Percentiles rank a stretch among this genome's conserved stretches.
Evolutionary conservation across 35 echinoderm and acorn worm genomes (phyloP).

Genomic region (Apostichopus japonicus): DNA sequence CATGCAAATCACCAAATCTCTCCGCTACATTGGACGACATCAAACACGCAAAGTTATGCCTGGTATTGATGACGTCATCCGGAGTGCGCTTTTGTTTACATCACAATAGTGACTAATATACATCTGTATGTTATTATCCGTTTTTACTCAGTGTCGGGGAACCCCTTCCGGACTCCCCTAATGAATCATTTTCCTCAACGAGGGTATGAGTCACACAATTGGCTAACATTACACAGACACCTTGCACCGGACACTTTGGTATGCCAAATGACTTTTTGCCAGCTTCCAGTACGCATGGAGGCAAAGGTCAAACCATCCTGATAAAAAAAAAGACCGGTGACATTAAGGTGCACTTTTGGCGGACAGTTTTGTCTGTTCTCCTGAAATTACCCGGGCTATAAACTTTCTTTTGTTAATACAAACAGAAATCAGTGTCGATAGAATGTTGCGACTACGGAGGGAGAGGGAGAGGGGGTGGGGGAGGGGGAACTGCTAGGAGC

Average conservation of each 20-base stretch:
- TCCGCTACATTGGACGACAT: too few species aligned
- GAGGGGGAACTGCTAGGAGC: too few species aligned
- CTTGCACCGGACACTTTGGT: constrained; percentile 18
- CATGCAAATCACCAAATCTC: too few species aligned
- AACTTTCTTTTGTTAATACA: too few species aligned
- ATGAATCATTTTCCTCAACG: constrained; percentile 25
- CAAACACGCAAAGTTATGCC: not conserved
- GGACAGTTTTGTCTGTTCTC: too few species aligned
- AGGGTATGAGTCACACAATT: constrained; percentile 24
- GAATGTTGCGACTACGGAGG: too few species aligned
- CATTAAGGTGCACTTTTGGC: too few species aligned
- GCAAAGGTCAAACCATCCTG: not conserved
- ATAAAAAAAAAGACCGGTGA: too few species aligned
- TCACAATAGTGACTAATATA: constrained; percentile 17
- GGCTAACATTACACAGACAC: constrained; percentile 27
- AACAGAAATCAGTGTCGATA: too few species aligned
- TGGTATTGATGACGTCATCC: constrained; percentile 15
- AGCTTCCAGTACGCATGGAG: not conserved
- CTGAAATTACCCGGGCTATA: too few species aligned
- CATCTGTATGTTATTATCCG: not conserved
- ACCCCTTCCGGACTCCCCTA: constrained; percentile 34
- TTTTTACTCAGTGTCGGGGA: constrained; percentile 31
- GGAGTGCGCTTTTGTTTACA: not conserved
- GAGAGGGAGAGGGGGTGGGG: too few species aligned
- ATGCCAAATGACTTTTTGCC: not conserved